phyloP scores from a whole-genome alignment of 2,888 invertebrate species.

The Drosophila demipolita region DNA sequence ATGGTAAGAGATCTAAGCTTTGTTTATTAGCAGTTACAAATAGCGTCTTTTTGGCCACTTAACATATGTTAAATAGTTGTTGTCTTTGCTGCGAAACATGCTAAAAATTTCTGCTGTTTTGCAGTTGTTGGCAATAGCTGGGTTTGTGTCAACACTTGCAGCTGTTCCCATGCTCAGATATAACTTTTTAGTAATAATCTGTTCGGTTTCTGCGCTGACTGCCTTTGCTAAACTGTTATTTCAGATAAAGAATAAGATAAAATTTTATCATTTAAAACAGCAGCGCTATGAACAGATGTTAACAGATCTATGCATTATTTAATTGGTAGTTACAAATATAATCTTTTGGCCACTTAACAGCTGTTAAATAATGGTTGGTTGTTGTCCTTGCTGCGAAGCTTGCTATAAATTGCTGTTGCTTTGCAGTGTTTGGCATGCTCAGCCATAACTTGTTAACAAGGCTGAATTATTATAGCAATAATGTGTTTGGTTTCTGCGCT shows the following conservation, averaged over 20 bases:
- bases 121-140: fast-evolving
- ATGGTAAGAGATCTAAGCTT: no score
- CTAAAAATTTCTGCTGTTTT: neutral
- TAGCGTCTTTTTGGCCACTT: neutral
- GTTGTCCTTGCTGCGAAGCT: neutral
- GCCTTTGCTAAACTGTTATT: no score
- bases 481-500: constrained; percentile 16
- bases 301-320: no score
- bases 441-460: neutral
- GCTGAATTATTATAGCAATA: no score
- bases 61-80: neutral
- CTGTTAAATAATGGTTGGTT: neutral
- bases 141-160: neutral
- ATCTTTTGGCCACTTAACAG: neutral
- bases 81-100: neutral
- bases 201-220: constrained; percentile 9
- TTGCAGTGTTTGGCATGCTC: no score
- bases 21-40: no score
- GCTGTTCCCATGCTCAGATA: no score
- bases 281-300: no score
- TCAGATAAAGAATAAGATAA: no score
- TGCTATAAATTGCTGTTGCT: neutral
- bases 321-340: no score
- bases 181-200: neutral
- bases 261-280: no score